Percentiles rank a stretch among this genome's conserved stretches.
Evolutionary conservation across 2,113 vertebrate species (phyloP).

Genomic region (Macheiramphus alcinus): DNA sequence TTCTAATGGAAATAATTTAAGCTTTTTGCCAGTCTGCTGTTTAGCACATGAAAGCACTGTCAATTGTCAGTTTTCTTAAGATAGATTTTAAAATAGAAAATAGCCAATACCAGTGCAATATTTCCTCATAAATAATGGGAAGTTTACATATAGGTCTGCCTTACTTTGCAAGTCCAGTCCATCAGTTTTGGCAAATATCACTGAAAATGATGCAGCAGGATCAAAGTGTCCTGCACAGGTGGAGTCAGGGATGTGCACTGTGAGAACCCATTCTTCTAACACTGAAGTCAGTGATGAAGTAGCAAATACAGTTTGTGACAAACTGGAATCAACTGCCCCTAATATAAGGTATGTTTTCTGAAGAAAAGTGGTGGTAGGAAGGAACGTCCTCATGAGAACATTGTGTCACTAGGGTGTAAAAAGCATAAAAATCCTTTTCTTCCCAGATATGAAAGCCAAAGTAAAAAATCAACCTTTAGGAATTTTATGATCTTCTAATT

Average conservation of each 20-base stretch:
- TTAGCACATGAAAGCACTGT: background rate
- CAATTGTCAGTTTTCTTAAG: background rate
- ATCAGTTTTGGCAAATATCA: background rate
- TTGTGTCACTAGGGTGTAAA: background rate
- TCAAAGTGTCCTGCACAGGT: background rate
- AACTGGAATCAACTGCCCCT: background rate
- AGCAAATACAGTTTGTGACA: background rate
- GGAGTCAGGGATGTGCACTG: background rate
- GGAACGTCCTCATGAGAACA: background rate
- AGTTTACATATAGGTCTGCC: background rate
- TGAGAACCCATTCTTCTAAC: background rate
- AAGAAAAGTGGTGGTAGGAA: background rate
- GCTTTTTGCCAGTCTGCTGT: background rate
- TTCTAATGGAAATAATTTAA: background rate
- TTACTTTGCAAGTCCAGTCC: background rate
- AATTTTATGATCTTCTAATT: background rate
- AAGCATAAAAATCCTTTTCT: background rate
- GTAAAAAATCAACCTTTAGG: background rate
- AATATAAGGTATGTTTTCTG: background rate
- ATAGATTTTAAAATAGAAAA: background rate
- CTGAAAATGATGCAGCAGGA: background rate
- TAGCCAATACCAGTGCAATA: background rate
- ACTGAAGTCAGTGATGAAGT: background rate
- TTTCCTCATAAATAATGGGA: background rate
- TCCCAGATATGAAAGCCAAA: background rate